Evolutionary conservation across 1,140 invertebrate species (phyloP), one percentile per base, ranked within the genome.

Genomic region (Pseudomyrmex sp.): DNA sequence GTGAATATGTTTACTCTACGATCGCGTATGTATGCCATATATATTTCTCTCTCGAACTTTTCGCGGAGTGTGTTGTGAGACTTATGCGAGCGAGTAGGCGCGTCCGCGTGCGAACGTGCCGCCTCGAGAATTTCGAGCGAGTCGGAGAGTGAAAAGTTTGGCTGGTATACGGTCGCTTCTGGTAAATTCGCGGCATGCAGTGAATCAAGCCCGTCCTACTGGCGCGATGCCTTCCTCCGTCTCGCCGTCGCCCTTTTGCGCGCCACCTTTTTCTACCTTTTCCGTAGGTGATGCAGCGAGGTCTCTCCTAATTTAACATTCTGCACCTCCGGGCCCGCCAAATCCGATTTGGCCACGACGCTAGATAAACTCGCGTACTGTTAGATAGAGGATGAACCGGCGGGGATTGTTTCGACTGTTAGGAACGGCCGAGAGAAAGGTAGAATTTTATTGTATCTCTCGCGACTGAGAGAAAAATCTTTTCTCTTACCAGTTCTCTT

Each of bases 231-330:
- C 48, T 48, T 1, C 54, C 61, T 65, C 48, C 61, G 15, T 23
- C 50, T 35, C 12, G n/a, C 50, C 50, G 48, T 13, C 23, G 58
- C 35, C 65, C 59, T 56, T 61, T 63, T 35, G 35, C 2, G 44
- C 35, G 62, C 15, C 26, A 59, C 59, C 65, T 58, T 56, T 61
- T 59, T 7, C 76, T 50, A 70, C 62, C 73, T 84, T 84, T 74
- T 59, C 44, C 23, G 56, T 70, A 74, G 83, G 74, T 76, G 85
- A 87, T 65, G 18, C 80, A 59, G n/a, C 85, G 20, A 58, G 50
- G 75, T 68, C 52, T 35, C 54, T 85, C 79, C 83, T 88, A 85
- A 88, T 88, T 88, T 88, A 88, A 82, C 83, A 88, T 88, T 88
- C 86, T 61, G 66, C 61, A 61, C 54, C 63, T 85, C 48, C 56